phyloP scores from a whole-genome alignment of 1,140 invertebrate species.

The Drosophila seguyi region DNA sequence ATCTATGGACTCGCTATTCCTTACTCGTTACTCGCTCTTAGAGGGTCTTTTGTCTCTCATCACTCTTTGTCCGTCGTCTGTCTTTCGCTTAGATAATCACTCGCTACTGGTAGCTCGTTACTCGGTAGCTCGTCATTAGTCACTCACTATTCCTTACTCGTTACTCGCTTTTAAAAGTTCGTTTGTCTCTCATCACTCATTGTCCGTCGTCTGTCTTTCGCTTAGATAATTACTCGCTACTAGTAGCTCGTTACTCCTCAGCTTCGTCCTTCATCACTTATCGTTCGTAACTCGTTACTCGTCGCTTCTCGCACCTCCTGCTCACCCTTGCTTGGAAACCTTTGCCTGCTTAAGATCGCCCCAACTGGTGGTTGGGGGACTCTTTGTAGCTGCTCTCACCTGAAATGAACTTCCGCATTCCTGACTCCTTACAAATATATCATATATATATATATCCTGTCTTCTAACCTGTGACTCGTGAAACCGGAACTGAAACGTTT shows the following conservation, averaged over 20 bases:
- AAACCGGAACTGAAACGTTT: conserved; percentile 74
- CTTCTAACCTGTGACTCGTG: conserved; percentile 34
- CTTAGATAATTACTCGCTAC: background rate
- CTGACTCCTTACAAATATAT: background rate
- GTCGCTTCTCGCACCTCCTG: background rate
- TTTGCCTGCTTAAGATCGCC: background rate
- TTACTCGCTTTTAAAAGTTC: background rate
- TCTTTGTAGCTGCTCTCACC: background rate
- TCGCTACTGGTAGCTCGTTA: background rate
- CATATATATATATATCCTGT: background rate
- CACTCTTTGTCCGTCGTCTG: background rate
- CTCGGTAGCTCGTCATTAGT: background rate
- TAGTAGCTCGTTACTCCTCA: background rate
- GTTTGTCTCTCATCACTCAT: too few species aligned
- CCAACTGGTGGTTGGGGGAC: background rate
- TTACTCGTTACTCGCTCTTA: background rate
- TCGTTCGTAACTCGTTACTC: background rate
- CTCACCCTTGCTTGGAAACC: background rate
- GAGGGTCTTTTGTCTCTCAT: too few species aligned
- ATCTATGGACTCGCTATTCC: background rate
- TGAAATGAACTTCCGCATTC: background rate
- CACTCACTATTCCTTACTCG: background rate
- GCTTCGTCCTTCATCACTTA: background rate
- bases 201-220: background rate
- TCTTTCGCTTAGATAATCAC: background rate